These are phyloP conservation scores for Austrolebias charrua DNA, from an alignment of 2,797 vertebrate genomes.

Conservation along the genomic window DNA sequence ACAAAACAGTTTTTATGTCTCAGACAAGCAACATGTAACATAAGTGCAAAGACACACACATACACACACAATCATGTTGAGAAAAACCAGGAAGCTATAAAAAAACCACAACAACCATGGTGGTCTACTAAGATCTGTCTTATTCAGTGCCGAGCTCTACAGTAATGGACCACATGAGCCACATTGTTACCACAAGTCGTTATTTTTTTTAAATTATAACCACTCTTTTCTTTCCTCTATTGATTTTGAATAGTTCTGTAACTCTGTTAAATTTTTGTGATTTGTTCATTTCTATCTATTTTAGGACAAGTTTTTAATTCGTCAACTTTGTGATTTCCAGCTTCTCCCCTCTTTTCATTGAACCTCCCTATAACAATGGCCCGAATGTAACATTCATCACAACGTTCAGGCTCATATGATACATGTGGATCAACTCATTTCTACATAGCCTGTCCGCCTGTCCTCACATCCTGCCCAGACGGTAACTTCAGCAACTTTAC, in stretches of 20 bases:
- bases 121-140: constrained; percentile 56
- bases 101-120: constrained; percentile 47
- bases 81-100: constrained; percentile 55
- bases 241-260: not conserved
- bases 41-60: constrained; percentile 2
- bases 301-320: not conserved
- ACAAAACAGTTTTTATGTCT: not conserved
- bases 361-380: constrained; percentile 9
- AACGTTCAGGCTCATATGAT: constrained; percentile 45
- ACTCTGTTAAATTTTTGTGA: not conserved
- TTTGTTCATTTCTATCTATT: not conserved
- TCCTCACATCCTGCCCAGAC: constrained; percentile 36
- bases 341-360: not conserved
- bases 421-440: constrained; percentile 34
- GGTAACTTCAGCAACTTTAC: constrained; percentile 66
- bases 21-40: not conserved
- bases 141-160: constrained; percentile 38
- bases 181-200: constrained; percentile 31
- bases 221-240: constrained; percentile 2
- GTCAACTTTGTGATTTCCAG: not conserved
- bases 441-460: constrained; percentile 15
- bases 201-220: not conserved
- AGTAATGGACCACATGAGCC: constrained; percentile 57
- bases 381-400: constrained; percentile 13
- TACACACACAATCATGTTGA: constrained; percentile 15